Conservation (phyloP, 1,140 invertebrate genomes). For the Cyclina sinensis region DNA sequence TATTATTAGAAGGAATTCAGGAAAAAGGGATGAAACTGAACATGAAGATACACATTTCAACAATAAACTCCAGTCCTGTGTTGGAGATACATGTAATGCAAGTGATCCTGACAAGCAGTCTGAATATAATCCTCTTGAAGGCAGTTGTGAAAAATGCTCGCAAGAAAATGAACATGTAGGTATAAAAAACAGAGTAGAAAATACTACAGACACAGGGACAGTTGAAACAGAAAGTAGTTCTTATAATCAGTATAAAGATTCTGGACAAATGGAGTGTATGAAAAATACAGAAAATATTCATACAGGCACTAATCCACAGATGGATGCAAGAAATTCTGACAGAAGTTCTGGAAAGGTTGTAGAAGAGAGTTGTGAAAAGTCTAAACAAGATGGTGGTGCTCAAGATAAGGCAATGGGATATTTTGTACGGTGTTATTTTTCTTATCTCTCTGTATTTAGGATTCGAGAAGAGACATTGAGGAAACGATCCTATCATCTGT, state of each 20-base stretch:
- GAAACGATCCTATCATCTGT: background rate
- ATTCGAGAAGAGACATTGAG: constrained; percentile 8
- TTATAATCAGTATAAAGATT: background rate
- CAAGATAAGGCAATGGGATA: constrained; percentile 19
- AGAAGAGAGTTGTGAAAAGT: background rate
- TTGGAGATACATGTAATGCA: background rate
- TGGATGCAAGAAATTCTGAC: background rate
- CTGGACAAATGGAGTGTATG: background rate
- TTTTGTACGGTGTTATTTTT: constrained; percentile 62
- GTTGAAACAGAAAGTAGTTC: background rate
- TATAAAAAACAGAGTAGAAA: background rate
- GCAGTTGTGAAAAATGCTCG: background rate
- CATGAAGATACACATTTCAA: background rate
- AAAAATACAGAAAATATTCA: background rate
- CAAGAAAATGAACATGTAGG: background rate
- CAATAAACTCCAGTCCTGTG: background rate
- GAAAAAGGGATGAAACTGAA: background rate
- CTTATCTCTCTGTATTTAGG: constrained; percentile 13
- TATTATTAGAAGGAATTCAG: background rate
- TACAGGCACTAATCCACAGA: background rate
- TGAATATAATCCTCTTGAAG: background rate
- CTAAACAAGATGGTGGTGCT: background rate
- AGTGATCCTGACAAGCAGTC: background rate
- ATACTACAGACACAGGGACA: background rate
- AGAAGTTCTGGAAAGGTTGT: background rate